Evolutionary conservation across 2,888 invertebrate genomes (phyloP), one percentile per base, ranked within the genome.

Genomic region (Mesopsocus fuscifrons): DNA sequence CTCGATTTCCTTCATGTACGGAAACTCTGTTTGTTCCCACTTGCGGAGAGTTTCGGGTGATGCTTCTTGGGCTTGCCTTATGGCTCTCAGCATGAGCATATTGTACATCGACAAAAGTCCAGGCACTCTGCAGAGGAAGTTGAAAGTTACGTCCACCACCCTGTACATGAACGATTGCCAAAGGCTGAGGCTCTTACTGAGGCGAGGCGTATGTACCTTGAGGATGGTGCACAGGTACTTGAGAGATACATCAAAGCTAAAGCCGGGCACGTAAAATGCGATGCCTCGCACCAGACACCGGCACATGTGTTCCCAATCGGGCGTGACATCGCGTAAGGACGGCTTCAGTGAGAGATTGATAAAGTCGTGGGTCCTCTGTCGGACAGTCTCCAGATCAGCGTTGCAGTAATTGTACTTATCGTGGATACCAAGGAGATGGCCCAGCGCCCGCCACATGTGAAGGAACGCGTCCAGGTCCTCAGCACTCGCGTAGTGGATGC

Each of bases 361-460:
- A 15, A 58, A 48, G 13, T 59, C 55, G 1, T 46, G 38, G 3
- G 53, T 50, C 16, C 60, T 54, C 43, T 52, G 43, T 30, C 50
- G 53, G 2, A 61, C 51, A 4, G 60, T 58, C 1, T 52, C 49
- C 34, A 62, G 46, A 16, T 51, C 52, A 2, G 61, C 64, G 2
- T 51, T 50, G 44, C 64, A 64, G 34, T 63, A 57, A 48, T 64
- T 65, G 46, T 52, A 61, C 16, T 68, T 73, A 51, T 91, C 85
- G 50, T 83, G 72, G 46, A 91, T 72, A 2, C 92, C 92, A 48
- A 91, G 65, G 56, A 84, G 62, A 54, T 77, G 68, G 1, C 87
- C 88, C 35, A 91, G 65, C 1, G 81, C 77, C 47, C 77, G 71
- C 91, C 89, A 91, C 54, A 84, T 70, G 58, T 91, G 85, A 4